phyloP scores from a whole-genome alignment of 2,113 vertebrate species.

The Scophthalmus maximus region DNA sequence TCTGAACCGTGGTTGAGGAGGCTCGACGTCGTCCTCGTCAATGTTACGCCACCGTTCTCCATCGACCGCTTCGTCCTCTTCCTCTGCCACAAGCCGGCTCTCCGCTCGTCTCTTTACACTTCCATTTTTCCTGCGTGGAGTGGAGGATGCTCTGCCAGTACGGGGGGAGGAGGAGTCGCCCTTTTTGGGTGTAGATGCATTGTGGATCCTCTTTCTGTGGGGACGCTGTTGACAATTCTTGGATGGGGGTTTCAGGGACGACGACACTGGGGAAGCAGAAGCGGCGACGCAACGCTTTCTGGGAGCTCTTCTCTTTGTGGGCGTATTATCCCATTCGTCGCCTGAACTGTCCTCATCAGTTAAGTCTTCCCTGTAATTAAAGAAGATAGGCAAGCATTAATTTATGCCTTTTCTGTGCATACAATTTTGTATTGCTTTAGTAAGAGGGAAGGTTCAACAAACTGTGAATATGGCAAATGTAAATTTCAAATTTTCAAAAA shows the following conservation, averaged over 20 bases:
- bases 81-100: not conserved
- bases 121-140: conserved; percentile 7
- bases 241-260: conserved; percentile 16
- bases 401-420: not conserved
- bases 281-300: conserved; percentile 16
- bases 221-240: conserved; percentile 13
- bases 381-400: too few species aligned
- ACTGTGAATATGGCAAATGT: too few species aligned
- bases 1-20: conserved; percentile 57
- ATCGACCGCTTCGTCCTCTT: not conserved
- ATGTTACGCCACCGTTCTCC: conserved; percentile 47
- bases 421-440: too few species aligned
- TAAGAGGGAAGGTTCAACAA: too few species aligned
- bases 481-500: too few species aligned
- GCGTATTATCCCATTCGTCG: conserved; percentile 14
- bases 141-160: not conserved
- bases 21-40: conserved; percentile 53
- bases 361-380: conserved; percentile 32
- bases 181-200: conserved; percentile 6
- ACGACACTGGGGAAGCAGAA: conserved; percentile 7
- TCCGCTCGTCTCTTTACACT: conserved; percentile 15
- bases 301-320: conserved; percentile 16
- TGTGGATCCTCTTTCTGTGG: conserved; percentile 8
- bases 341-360: conserved; percentile 44
- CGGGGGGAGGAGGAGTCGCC: conserved; percentile 8